phyloP scores from a whole-genome alignment of 1,140 invertebrate species.

The Pristionchus pacificus region DNA sequence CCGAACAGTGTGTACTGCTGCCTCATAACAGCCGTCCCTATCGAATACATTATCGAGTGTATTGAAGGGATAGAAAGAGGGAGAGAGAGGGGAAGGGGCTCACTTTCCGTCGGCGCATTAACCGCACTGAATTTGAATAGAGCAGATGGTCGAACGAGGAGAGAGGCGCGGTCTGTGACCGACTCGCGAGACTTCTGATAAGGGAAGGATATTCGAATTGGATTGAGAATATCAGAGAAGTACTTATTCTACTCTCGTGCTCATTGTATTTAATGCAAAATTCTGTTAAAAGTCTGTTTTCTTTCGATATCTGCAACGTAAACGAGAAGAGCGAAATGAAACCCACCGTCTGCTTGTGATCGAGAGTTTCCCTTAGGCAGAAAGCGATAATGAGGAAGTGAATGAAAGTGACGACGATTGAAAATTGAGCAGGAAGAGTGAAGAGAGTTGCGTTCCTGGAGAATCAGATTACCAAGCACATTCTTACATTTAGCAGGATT shows the following conservation, averaged over 20 bases:
- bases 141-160: slow-evolving; percentile 68
- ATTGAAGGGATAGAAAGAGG: no score
- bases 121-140: slow-evolving; percentile 67
- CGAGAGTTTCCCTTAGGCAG: slow-evolving; percentile 79
- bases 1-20: no score
- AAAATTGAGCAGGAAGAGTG: slow-evolving; percentile 77
- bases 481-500: background rate
- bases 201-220: background rate
- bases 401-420: slow-evolving; percentile 71
- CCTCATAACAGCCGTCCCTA: no score
- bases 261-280: no score
- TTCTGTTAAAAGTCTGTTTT: no score
- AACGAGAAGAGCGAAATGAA: no score
- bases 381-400: slow-evolving; percentile 75
- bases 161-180: slow-evolving; percentile 70
- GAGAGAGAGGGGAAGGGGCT: no score
- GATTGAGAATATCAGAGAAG: no score
- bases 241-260: no score
- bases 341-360: background rate
- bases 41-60: no score
- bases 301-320: no score
- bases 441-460: slow-evolving; percentile 67
- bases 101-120: no score
- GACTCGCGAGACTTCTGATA: background rate
- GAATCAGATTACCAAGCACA: background rate